phyloP scores from a whole-genome alignment of 30 jellyfish, hydroid and myxozoan species.

The Phacellophora camtschatica region DNA sequence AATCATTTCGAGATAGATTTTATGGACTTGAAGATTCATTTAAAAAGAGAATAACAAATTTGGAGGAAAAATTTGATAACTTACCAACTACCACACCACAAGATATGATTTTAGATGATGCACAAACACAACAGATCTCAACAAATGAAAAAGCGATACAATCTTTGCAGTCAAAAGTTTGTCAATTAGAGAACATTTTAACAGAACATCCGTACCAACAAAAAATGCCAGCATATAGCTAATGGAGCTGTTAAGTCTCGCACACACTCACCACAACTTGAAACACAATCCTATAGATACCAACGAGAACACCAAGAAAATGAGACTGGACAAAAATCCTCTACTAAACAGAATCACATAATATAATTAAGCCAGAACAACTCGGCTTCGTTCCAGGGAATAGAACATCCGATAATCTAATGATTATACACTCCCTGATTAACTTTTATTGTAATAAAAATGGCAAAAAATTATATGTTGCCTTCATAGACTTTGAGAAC shows the following conservation, averaged over 20 bases:
- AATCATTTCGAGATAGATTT: neutral
- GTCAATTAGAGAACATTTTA: neutral
- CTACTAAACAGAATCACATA: too few relatives aligned
- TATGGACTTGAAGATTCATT: constrained; percentile 1
- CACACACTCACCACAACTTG: constrained; percentile 6
- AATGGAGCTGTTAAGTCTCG: constrained; percentile 2
- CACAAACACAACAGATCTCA: neutral
- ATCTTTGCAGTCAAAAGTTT: constrained; percentile 2
- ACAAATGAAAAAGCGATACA: neutral
- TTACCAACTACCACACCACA: neutral
- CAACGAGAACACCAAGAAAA: constrained; percentile 2
- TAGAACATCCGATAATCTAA: too few relatives aligned
- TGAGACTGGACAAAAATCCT: neutral
- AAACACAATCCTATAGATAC: neutral
- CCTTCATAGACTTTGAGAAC: too few relatives aligned
- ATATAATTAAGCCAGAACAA: too few relatives aligned
- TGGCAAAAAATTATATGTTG: too few relatives aligned
- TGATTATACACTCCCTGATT: too few relatives aligned
- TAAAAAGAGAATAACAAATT: neutral
- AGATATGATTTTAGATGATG: neutral
- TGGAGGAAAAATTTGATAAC: neutral
- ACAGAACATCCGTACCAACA: neutral
- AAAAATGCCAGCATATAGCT: neutral
- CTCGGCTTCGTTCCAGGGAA: too few relatives aligned
- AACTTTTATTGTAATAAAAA: too few relatives aligned